Conservation (phyloP, 2,797 vertebrate genomes). For the Cryptoprocta ferox region DNA sequence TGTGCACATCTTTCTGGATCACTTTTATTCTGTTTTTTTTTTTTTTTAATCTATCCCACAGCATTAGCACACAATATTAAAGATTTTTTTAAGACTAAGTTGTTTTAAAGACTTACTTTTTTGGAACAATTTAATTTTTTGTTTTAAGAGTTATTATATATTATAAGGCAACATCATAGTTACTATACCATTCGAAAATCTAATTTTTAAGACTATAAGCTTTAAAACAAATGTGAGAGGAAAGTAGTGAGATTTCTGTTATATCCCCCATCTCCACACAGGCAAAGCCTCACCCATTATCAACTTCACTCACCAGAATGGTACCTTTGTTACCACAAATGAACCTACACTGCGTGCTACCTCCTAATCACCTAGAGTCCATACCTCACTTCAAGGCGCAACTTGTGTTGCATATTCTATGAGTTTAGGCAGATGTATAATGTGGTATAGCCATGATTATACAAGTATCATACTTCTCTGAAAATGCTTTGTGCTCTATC, state of each 20-base stretch:
- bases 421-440: neutral
- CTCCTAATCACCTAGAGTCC: neutral
- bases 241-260: neutral
- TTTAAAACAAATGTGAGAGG: neutral
- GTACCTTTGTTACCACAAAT: neutral
- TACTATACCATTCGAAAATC: neutral
- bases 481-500: neutral
- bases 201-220: neutral
- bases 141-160: neutral
- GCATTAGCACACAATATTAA: neutral
- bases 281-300: neutral
- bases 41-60: neutral
- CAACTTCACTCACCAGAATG: neutral
- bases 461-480: neutral
- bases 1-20: neutral
- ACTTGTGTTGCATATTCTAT: neutral
- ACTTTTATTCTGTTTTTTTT: neutral
- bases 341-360: neutral
- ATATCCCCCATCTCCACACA: neutral
- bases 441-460: neutral
- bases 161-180: neutral
- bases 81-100: neutral
- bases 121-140: neutral
- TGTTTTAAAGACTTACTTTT: neutral
- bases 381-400: neutral